phyloP scores from a whole-genome alignment of 2,113 vertebrate genomes.

The Hymenochirus boettgeri region DNA sequence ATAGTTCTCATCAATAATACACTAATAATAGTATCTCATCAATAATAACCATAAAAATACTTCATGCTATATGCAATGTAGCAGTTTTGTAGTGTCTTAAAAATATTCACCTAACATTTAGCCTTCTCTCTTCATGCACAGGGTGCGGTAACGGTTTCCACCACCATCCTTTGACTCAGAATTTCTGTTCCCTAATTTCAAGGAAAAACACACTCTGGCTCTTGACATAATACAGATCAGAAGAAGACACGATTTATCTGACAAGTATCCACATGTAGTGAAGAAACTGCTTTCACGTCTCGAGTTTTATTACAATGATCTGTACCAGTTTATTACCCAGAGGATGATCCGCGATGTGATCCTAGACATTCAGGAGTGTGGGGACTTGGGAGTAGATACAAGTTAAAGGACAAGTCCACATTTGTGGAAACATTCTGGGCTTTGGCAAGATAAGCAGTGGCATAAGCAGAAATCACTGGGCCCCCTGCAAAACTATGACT shows the following conservation, averaged over 20 bases:
- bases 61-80: no score
- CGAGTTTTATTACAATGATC: conserved; percentile 62
- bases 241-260: conserved; percentile 80
- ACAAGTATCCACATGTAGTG: conserved; percentile 68
- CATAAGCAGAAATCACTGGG: no score
- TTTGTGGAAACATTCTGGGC: no score
- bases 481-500: no score
- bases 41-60: no score
- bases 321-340: conserved; percentile 72
- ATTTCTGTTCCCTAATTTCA: conserved; percentile 40
- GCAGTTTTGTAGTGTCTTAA: background rate
- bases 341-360: conserved; percentile 81
- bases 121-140: conserved; percentile 50
- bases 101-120: background rate
- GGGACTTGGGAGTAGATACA: conserved; percentile 73
- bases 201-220: conserved; percentile 77
- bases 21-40: no score
- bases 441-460: no score
- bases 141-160: conserved; percentile 86
- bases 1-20: no score
- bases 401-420: no score
- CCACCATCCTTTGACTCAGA: conserved; percentile 62
- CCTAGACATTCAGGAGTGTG: conserved; percentile 72
- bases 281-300: conserved; percentile 74
- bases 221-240: conserved; percentile 75